These are phyloP conservation scores for Plectropomus leopardus DNA, from an alignment of 2,113 vertebrate genomes.

Conservation along the genomic window DNA sequence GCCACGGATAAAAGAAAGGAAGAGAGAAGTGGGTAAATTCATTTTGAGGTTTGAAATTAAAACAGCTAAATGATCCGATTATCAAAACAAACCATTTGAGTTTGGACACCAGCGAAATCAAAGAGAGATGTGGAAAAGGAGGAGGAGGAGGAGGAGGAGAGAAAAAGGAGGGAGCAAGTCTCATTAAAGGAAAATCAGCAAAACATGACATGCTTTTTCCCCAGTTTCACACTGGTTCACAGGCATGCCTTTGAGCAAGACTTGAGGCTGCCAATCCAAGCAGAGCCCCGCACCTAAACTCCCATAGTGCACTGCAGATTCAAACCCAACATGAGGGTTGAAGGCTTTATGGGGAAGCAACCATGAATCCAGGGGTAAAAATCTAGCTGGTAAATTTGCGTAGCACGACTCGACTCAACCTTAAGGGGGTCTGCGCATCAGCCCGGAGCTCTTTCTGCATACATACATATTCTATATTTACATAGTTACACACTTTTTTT, in stretches of 20 bases:
- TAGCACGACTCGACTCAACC: not conserved
- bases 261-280: constrained; percentile 28
- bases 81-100: constrained; percentile 62
- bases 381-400: not conserved
- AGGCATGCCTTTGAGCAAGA: constrained; percentile 35
- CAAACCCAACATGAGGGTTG: constrained; percentile 4
- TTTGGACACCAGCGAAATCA: constrained; percentile 50
- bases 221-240: constrained; percentile 23
- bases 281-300: not conserved
- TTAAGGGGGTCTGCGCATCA: not conserved
- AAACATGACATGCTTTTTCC: constrained; percentile 21
- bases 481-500: not conserved
- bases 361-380: not conserved
- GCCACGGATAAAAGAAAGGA: constrained; percentile 37
- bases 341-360: constrained; percentile 20
- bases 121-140: constrained; percentile 13
- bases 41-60: constrained; percentile 69
- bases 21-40: constrained; percentile 41
- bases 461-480: constrained; percentile 10
- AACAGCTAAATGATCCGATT: constrained; percentile 75
- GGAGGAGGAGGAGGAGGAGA: constrained; percentile 19
- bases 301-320: constrained; percentile 6
- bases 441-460: not conserved
- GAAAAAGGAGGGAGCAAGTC: constrained; percentile 22
- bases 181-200: constrained; percentile 43